Conservation (phyloP, 2,797 vertebrate species). For the Rhinatrema bivittatum region DNA sequence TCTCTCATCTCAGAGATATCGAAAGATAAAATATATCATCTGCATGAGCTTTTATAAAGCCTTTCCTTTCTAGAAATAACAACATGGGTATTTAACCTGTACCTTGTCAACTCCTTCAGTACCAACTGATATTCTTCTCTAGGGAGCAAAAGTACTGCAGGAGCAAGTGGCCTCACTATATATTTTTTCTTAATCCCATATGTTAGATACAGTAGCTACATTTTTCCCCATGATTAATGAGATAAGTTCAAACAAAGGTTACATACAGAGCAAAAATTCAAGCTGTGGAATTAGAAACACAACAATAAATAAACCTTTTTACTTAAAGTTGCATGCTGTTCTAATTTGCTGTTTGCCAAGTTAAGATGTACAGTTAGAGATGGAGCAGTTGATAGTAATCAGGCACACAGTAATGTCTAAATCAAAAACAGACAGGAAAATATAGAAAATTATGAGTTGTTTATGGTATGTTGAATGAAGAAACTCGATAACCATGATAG, state of each 20-base stretch:
- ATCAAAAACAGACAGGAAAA: no score
- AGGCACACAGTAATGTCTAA: no score
- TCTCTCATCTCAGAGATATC: constrained; percentile 9
- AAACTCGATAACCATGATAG: no score
- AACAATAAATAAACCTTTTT: constrained; percentile 25
- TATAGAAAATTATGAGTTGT: no score
- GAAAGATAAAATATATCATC: constrained; percentile 52
- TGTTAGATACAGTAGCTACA: constrained; percentile 37
- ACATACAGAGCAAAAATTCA: constrained; percentile 38
- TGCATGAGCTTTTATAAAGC: constrained; percentile 54
- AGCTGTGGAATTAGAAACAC: constrained; percentile 24
- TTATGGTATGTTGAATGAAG: no score
- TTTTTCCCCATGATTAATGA: constrained; percentile 54
- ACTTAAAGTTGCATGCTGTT: constrained; percentile 26
- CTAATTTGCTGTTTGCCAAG: constrained; percentile 28
- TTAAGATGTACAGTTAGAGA: constrained; percentile 22
- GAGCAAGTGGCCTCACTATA: constrained; percentile 56
- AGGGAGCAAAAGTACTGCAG: constrained; percentile 29
- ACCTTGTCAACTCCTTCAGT: constrained; percentile 35
- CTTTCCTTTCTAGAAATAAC: constrained; percentile 52
- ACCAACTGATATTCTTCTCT: constrained; percentile 58
- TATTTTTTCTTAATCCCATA: constrained; percentile 45
- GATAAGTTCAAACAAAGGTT: constrained; percentile 71
- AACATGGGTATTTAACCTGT: constrained; percentile 56
- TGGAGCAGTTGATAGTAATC: no score